phyloP scores from a whole-genome alignment of 2,888 invertebrate species.

The Xestia c-nigrum region DNA sequence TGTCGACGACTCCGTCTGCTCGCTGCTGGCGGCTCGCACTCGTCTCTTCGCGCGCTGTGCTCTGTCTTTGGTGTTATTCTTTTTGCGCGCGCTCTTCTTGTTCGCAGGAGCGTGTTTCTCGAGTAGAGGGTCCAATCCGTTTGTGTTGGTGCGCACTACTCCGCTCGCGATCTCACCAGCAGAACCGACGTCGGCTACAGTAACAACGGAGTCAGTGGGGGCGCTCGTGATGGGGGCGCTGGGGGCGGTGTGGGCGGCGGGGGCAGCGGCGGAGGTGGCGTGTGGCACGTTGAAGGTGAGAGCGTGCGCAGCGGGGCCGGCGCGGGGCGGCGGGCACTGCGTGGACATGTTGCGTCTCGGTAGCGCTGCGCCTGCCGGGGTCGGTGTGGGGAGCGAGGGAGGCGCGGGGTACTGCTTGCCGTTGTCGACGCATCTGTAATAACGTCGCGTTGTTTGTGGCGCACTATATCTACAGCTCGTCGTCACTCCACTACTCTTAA shows the following conservation, averaged over 20 bases:
- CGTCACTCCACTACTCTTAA: background rate
- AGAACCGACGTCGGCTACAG: slow-evolving; percentile 18
- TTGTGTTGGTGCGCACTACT: no score
- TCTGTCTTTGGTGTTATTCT: background rate
- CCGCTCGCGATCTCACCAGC: slow-evolving; percentile 17
- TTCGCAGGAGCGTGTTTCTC: background rate
- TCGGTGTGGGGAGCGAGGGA: background rate
- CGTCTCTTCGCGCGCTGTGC: background rate
- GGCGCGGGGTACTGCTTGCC: background rate
- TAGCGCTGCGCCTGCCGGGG: background rate
- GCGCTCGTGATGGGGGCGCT: background rate
- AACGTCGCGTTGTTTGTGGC: slow-evolving; percentile 16
- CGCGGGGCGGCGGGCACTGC: slow-evolving; percentile 19
- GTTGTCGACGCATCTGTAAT: slow-evolving; percentile 24
- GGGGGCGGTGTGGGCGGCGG: background rate
- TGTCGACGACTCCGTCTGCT: background rate
- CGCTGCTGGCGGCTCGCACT: background rate
- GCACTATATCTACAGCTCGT: background rate
- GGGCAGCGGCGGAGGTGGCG: background rate
- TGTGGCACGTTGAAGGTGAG: background rate
- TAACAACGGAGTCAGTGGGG: background rate
- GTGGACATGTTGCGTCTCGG: slow-evolving; percentile 11
- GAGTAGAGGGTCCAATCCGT: slow-evolving; percentile 1
- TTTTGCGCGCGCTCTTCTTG: no score
- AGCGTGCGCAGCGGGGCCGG: background rate